Evolutionary conservation across 2,113 vertebrate genomes (phyloP), one percentile per base, ranked within the genome.

Genomic region (Etia nguti): DNA sequence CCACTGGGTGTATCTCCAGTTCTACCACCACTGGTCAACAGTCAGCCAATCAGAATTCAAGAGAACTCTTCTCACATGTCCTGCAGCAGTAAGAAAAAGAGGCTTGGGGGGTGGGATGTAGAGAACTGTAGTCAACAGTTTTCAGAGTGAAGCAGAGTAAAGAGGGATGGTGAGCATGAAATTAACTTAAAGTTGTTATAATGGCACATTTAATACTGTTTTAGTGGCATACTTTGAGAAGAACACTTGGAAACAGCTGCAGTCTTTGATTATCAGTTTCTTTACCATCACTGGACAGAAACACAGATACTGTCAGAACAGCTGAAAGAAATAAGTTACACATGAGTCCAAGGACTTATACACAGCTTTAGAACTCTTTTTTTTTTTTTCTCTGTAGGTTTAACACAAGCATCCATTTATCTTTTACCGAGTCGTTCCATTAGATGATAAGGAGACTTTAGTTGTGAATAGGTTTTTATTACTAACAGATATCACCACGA

Each of bases 11-110:
- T 79, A 75, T 83, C 86, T 86, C 57, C 48, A 22, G 16, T 41
- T 20, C 62, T 36, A 20, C 81, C 10, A 22, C 84, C 62, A 54
- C 80, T 88, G 86, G 86, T 60, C 92, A 91, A 77, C 62, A 46
- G 60, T 57, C 79, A 80, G 75, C 93, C 93, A 92, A 93, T 94
- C 88, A 87, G 22, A 50, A 22, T 4, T 11, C 22, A 15, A 48
- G 43, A 36, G 83, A 62, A 57, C 15, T 6, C 59, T 41, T 65
- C 60, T 38, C 79, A 83, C 36, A 81, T 81, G 80, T 80, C 46
- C 46, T 24, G 10, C 24, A 80, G 31, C 46, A 18, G 36, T 48
- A 29, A 68, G 43, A 16, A 11, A 50, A 60, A 4, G 41, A 10
- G 65, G 11, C 10, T 29, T 36, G 24, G 50, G 1, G 26, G n/a